Evolutionary conservation across 2,797 vertebrate species (phyloP), one percentile per base, ranked within the genome.

Genomic region (Micrastur ruficollis): DNA sequence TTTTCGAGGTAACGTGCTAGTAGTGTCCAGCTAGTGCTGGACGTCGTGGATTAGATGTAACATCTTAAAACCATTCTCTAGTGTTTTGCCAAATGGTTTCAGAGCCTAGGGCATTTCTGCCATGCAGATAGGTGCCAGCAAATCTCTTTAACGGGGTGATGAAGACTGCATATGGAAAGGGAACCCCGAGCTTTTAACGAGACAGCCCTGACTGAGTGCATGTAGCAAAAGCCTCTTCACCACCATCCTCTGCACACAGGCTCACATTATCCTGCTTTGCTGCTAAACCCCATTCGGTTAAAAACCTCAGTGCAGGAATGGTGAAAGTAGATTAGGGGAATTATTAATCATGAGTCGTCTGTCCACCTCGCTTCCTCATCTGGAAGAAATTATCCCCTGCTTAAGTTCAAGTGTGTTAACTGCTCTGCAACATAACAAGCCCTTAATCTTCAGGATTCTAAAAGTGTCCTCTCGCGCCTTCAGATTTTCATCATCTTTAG

Each of bases 271-370:
- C 73, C 88, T 88, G 50, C 67, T 75, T 95, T 92, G 53, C 86
- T 92, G 44, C 86, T 96, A 94, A 96, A 95, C 93, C 91, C 61
- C 65, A 26, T 72, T 93, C 5, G 1, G 38, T 81, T 91, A 68
- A 92, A 95, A 86, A 85, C 71, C 84, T 91, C 76, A 40, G 74
- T 22, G 29, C 2, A 12, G 68, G 59, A 89, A 80, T 40, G 56
- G 81, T 52, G 88, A 91, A 95, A 95, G 83, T 83, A 97, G 93
- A 95, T 97, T 93, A 97, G 86, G 82, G 86, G 95, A 96, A 96
- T 97, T 97, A 97, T 95, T 96, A 97, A 95, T 96, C 80, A 59
- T 19, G 79, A 93, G 40, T 96, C 62, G 86, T 96, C 94, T 96
- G 95, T 95, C 95, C 95, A 95, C 95, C 93, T 94, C 14, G 3